Evolutionary conservation across 2,888 invertebrate genomes (phyloP).

Genomic region (Phoenoteleia sp.): DNA sequence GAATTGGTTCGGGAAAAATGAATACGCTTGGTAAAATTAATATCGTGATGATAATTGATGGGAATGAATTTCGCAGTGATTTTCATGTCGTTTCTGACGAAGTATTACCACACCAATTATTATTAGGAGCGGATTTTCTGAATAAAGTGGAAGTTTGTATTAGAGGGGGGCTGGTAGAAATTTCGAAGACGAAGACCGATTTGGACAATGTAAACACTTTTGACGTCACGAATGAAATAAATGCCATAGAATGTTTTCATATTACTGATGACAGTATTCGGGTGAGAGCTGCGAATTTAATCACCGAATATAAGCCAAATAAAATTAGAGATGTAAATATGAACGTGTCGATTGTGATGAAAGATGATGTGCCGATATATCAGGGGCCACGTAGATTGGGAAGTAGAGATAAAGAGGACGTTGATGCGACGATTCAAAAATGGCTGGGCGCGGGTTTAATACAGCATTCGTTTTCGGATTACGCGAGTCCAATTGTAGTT

Average conservation of each 20-base stretch:
- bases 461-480: constrained; percentile 77
- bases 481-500: constrained; percentile 78
- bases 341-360: constrained; percentile 77
- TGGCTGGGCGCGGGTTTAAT: constrained; percentile 80
- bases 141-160: constrained; percentile 18
- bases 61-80: not conserved
- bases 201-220: not conserved
- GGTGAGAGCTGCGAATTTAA: not conserved
- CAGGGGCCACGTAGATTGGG: constrained; percentile 74
- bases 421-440: constrained; percentile 65
- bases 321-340: constrained; percentile 55
- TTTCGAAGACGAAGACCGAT: not conserved
- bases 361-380: constrained; percentile 77
- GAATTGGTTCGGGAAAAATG: constrained; percentile 14
- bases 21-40: constrained; percentile 2
- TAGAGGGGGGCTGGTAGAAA: constrained; percentile 1
- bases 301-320: constrained; percentile 39
- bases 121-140: constrained; percentile 56
- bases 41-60: constrained; percentile 44
- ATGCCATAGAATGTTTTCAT: constrained; percentile 20
- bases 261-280: constrained; percentile 26
- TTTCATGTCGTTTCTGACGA: constrained; percentile 51
- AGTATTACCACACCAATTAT: constrained; percentile 28
- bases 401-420: constrained; percentile 49
- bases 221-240: not conserved